Percentiles rank a stretch among this genome's conserved stretches.
phyloP scores from a whole-genome alignment of 2,888 invertebrate genomes.

The Troides aeacus region DNA sequence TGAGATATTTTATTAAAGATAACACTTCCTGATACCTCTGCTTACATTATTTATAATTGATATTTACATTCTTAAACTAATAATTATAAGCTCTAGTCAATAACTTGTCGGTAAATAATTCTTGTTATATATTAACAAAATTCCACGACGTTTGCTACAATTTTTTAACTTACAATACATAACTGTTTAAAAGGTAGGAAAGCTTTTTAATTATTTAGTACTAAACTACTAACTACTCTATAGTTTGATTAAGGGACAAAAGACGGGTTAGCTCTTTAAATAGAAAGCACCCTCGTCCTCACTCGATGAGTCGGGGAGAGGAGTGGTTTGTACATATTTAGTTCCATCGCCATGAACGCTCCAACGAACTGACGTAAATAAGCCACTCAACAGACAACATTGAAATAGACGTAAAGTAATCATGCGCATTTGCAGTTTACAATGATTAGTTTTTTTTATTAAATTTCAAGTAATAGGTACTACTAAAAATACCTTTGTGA shows the following conservation, averaged over 20 bases:
- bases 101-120: background rate
- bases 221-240: background rate
- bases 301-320: slow-evolving; percentile 25
- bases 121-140: no score
- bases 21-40: background rate
- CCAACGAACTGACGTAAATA: slow-evolving; percentile 37
- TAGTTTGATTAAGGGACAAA: slow-evolving; percentile 2
- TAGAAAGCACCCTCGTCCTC: slow-evolving; percentile 35
- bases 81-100: background rate
- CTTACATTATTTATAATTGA: background rate
- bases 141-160: no score
- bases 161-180: no score
- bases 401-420: background rate
- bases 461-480: background rate
- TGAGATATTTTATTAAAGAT: slow-evolving; percentile 5
- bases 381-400: slow-evolving; percentile 13
- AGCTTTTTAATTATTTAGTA: background rate
- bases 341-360: slow-evolving; percentile 40
- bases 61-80: background rate
- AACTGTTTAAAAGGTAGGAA: no score
- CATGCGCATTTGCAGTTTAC: background rate
- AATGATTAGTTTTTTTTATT: background rate
- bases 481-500: background rate
- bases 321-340: slow-evolving; percentile 38
- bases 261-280: slow-evolving; percentile 34